These are phyloP conservation scores for Microtus oregoni DNA, from an alignment of 2,113 vertebrate species.

Conservation along the genomic window DNA sequence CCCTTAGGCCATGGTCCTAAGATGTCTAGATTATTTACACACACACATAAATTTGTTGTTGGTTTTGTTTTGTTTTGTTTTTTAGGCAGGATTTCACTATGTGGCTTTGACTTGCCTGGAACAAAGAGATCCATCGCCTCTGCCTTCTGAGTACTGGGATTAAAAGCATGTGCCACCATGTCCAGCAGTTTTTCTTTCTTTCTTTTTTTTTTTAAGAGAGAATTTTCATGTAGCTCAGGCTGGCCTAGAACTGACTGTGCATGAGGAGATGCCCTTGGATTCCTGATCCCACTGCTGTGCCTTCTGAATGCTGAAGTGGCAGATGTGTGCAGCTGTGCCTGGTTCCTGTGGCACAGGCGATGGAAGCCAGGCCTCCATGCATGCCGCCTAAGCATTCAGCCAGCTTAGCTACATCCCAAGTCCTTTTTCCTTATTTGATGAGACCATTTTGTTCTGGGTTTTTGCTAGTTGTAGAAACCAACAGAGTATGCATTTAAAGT, in stretches of 20 bases:
- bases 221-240: neutral
- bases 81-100: neutral
- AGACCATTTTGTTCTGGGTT: neutral
- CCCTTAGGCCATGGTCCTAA: neutral
- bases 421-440: neutral
- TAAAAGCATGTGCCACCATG: neutral
- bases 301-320: neutral
- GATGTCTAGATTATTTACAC: neutral
- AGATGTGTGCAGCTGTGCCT: neutral
- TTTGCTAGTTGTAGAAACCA: conserved; percentile 37
- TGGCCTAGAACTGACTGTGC: neutral
- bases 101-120: neutral
- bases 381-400: too few species aligned
- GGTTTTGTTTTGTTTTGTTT: neutral
- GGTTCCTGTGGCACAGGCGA: too few species aligned
- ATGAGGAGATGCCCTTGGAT: neutral
- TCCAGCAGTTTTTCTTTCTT: neutral
- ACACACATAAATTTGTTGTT: neutral
- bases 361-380: neutral
- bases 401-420: neutral
- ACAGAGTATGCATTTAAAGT: neutral
- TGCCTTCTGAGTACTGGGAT: neutral
- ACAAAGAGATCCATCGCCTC: neutral
- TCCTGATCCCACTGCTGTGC: too few species aligned
- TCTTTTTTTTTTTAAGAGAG: neutral